Evolutionary conservation across 2,113 vertebrate genomes (phyloP), one percentile per base, ranked within the genome.

Genomic region (Crotalus helleri): DNA sequence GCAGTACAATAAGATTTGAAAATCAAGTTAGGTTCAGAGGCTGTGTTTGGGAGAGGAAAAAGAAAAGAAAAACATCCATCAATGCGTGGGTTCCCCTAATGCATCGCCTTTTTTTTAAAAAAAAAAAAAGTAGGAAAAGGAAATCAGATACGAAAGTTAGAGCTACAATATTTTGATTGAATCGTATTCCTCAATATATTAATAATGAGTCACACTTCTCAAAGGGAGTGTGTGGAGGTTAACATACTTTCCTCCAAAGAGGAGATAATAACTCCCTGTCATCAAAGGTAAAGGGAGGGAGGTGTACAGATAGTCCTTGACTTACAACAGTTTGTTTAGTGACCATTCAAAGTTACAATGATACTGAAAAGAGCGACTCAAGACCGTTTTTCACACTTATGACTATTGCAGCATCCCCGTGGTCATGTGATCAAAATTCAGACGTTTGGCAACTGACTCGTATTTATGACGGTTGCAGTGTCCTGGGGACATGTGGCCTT

Each of bases 121-220:
- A 61, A 26, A 8, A 57, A n/a, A 85, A 85, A 55, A 24, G 13
- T 23, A 39, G 8, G 29, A 44, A n/a, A n/a, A 26, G 26, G 58
- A 89, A 89, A 57, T 74, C 51, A 11, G 51, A 46, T 85, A 85
- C 58, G 88, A 59, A 85, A 85, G 53, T 58, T 81, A 92, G 64
- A 89, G 44, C 69, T 58, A 89, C 92, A 92, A 91, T 92, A 92
- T 94, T 96, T 96, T 94, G 5, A 95, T 94, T 64, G 93, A n/a
- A 64, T 87, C 64, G 1, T 92, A 95, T 87, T 91, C 19, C 29
- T 93, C 21, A 81, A 3, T 13, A 1, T 85, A 87, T 93, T 61
- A 93, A 92, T 92, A 94, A 94, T 90, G 91, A 93, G 92, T 92
- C 81, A 95, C 53, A 93, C 59, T 24, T 54, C 29, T 0, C 0